Evolutionary conservation across 2,888 invertebrate species (phyloP), one percentile per base, ranked within the genome.

Genomic region (Oscheius onirici): DNA sequence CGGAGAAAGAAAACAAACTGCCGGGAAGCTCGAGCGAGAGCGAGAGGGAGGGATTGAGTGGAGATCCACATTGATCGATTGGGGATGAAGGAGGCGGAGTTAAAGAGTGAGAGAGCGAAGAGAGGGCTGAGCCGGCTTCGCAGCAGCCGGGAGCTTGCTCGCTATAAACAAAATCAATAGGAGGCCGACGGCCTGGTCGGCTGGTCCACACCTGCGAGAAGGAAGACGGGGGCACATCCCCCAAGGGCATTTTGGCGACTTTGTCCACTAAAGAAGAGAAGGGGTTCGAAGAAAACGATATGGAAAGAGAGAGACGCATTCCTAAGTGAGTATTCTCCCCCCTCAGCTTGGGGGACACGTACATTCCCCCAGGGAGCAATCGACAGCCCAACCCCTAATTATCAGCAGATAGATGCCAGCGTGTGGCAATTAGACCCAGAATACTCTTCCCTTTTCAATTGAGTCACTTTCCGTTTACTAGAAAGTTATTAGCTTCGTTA

Each of bases 161-260:
- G 55, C 70, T 44, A 70, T 70, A 70, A 70, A 70, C 70, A 70
- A 61, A 63, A 70, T 70, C 70, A 61, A 70, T 70, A 51, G 41
- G 70, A 63, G 70, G 46, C 58, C 34, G 34, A 34, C 34, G 34
- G 34, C 34, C 5, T 57, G 20, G 46, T 17, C 63, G 26, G 63
- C 60, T 60, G 60, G 60, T 68, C 65, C 57, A 68, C 43, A 55
- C 68, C 57, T 60, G 60, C 54, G 17, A 17, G 20, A 46, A 46
- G 46, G 46, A 46, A 46, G 46, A 46, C 46, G 20, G 11, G 46
- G 6, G 13, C 46, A 46, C 6, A 11, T 11, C 46, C 46, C 46
- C 20, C 20, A 5, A 11, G 52, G 24, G 52, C 52, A 52, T 52
- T 52, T 52, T 52, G 22, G 20, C 52, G 22, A 46, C n/a, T n/a